Evolutionary conservation across 1,140 invertebrate species (phyloP).

Genomic region (Acromyrmex echinatior): DNA sequence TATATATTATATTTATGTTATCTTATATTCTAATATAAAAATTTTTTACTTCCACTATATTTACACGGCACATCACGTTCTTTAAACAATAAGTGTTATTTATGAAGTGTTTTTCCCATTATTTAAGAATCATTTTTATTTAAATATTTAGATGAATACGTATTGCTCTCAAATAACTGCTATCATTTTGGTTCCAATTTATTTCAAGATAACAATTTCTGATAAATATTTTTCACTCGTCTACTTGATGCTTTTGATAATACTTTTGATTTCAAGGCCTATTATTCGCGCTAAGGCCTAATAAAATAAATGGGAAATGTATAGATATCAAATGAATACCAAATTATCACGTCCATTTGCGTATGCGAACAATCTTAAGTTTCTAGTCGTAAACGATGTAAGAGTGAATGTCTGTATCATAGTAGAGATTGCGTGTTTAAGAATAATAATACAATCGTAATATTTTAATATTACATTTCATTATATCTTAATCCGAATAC

Average conservation of each 20-base stretch:
- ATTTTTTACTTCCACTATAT: slow-evolving; percentile 28
- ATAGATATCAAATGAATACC: not conserved
- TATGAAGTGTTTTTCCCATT: not conserved
- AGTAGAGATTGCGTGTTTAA: slow-evolving; percentile 51
- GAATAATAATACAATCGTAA: slow-evolving; percentile 32
- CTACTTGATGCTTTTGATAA: not conserved
- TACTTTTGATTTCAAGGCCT: not conserved
- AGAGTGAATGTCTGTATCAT: slow-evolving; percentile 26
- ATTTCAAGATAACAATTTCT: slow-evolving; percentile 6
- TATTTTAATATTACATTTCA: slow-evolving; percentile 56
- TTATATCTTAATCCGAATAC: not conserved
- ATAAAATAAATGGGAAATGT: slow-evolving; percentile 37
- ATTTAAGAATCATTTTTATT: not conserved
- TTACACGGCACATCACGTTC: not conserved
- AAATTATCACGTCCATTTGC: not conserved
- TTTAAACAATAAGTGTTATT: slow-evolving; percentile 2
- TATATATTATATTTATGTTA: not conserved
- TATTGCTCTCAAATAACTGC: not conserved
- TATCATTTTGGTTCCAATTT: slow-evolving; percentile 8
- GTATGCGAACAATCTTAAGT: slow-evolving; percentile 15
- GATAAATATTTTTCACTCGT: not conserved
- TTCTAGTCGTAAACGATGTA: slow-evolving; percentile 59
- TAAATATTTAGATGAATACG: not conserved
- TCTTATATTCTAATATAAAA: slow-evolving; percentile 1
- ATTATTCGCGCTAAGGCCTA: not conserved